Base-by-base conservation (phyloP, 2,113 vertebrate genomes). In the Acanthochromis polyacanthus region DNA sequence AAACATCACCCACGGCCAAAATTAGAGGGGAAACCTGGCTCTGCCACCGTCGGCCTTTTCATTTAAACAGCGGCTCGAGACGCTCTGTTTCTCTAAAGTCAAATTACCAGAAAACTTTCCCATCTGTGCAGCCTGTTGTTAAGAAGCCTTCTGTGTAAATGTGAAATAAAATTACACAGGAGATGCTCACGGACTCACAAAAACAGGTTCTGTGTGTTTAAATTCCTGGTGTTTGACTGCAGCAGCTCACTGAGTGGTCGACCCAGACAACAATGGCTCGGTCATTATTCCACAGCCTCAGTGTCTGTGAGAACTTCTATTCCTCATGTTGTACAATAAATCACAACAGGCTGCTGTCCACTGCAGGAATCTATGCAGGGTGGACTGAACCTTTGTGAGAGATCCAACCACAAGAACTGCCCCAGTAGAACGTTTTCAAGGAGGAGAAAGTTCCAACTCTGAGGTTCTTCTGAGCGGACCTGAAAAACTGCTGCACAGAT, bases 71-170 rank as follows among this genome's bases (percentile, higher is more conserved):
- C 74, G 78, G 83, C 63, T 78, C 59, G 66, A 55, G 80, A 69
- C 63, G 56, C 46, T 65, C 43, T 89, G 73, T 86, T 86, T 81
- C 45, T 43, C 45, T 67, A 55, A 83, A 73, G 53, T 74, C 32
- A 73, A 84, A 84, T 84, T 86, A 85, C 38, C 64, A 55, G 10
- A 86, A 90, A 90, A 85, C 86, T 83, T 83, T 91, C 77, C 88
- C 88, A 90, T 90, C 71, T 91, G 90, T 83, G 69, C 32, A 77
- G 80, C 84, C 52, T 68, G 81, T 80, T 64, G 71, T 90, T 88
- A 83, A 80, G 62, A 25, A 64, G 67, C 30, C 32, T 70, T 82
- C 70, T 82, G 75, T 84, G 45, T 70, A 75, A 82, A 72, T 50
- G 46, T 62, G 10, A 72, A 71, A 61, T 80, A 10, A 76, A 87